Percentiles rank a stretch among this genome's conserved stretches.
Conservation (phyloP, 1,140 invertebrate genomes). For the Bursaphelenchus mucronatus region DNA sequence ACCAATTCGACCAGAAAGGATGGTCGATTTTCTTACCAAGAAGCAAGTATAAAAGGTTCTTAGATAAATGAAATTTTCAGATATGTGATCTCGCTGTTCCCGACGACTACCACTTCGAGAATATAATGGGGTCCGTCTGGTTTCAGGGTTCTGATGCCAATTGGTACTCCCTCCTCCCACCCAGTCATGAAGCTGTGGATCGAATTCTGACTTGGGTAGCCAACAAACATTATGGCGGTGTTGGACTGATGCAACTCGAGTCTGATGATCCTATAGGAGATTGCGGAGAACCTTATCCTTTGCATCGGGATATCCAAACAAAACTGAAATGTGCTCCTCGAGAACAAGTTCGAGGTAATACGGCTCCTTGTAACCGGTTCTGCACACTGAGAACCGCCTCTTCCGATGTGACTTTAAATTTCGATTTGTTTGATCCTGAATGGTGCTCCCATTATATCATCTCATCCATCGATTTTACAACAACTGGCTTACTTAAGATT, state of each 20-base stretch:
- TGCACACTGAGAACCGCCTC: constrained; percentile 1
- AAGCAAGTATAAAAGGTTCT: neutral
- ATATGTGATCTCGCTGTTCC: constrained; percentile 7
- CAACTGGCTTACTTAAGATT: neutral
- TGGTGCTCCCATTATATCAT: constrained; percentile 21
- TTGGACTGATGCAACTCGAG: constrained; percentile 13
- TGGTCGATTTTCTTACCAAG: constrained; percentile 19
- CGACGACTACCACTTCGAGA: neutral
- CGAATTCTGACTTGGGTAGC: constrained; percentile 10
- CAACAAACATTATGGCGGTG: constrained; percentile 12
- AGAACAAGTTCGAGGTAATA: constrained; percentile 1
- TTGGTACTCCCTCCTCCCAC: constrained; percentile 5
- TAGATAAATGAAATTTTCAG: neutral
- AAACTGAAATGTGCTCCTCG: constrained; percentile 10
- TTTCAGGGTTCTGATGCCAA: neutral
- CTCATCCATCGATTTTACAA: neutral
- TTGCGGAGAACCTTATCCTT: constrained; percentile 18
- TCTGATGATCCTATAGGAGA: constrained; percentile 14
- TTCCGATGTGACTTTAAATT: neutral
- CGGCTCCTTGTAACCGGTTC: constrained; percentile 8
- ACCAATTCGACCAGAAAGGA: neutral
- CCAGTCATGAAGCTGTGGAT: neutral
- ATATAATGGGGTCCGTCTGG: constrained; percentile 2
- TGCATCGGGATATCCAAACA: neutral
- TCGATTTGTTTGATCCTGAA: neutral